Base-by-base conservation (phyloP, 1,140 invertebrate genomes). In the Neotoxoptera formosana region DNA sequence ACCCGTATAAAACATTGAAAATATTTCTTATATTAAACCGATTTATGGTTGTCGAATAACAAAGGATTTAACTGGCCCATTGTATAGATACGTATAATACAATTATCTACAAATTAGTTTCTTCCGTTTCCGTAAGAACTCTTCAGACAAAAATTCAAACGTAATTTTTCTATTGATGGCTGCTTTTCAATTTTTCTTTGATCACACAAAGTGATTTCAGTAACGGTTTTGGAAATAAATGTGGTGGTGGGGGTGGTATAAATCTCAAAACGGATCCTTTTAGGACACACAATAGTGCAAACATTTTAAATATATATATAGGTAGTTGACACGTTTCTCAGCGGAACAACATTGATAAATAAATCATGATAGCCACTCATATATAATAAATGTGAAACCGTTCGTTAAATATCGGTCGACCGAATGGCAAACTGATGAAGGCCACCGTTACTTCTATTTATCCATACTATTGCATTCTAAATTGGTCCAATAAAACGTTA, bases 61-160 rank as follows among this genome's bases (percentile, higher is more conserved):
- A 67, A 67, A 14, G 1, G 14, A 76, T 17, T 67, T n/a, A 67
- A 67, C 60, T n/a, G 60, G 30, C 30, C 30, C 11, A 67, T n/a
- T 67, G 30, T 67, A n/a, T 76, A 76, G 30, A 7, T 76, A 34
- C 30, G 60, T 14, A 34, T 76, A 17, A 20, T 51, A 47, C 0
- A 53, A 53, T 76, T 17, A n/a, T 76, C n/a, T 76, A 76, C 60
- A 76, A 76, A 76, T 76, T n/a, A 76, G 60, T 76, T 76, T n/a
- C 60, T n/a, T 76, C 60, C 60, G 60, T 7, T 41, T 84, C 41
- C 23, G 83, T 25, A 48, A 48, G 47, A n/a, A 51, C 34, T 48
- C 47, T 51, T 51, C 17, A 0, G 14, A 20, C 14, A 48, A n/a
- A 17, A 21, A 48, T 48, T 87, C 30, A 84, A 25, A 83, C 81